These are phyloP conservation scores for Caenorhabditis sp. DNA, from an alignment of 2,888 invertebrate genomes.

Conservation along the genomic window DNA sequence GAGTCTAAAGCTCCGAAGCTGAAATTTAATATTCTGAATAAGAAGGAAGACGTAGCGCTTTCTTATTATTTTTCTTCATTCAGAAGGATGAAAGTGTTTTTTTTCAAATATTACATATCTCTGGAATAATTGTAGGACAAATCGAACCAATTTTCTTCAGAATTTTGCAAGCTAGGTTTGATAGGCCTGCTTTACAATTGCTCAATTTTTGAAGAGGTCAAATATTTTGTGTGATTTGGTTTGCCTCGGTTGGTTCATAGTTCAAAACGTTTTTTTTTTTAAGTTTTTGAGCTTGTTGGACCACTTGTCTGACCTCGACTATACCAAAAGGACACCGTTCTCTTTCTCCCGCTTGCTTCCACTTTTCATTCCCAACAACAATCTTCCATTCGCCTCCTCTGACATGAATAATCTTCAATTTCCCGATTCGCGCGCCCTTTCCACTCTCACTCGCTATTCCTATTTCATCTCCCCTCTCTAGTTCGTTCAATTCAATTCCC, in stretches of 20 bases:
- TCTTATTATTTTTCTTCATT: constrained; percentile 2
- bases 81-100: no score
- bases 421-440: constrained; percentile 39
- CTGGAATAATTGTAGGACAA: no score
- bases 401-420: constrained; percentile 58
- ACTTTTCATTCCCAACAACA: constrained; percentile 20
- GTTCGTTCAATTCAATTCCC: constrained; percentile 38
- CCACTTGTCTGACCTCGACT: constrained; percentile 20
- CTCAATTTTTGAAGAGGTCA: no score
- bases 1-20: constrained; percentile 7
- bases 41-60: constrained; percentile 10
- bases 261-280: neutral
- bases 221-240: no score
- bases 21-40: constrained; percentile 53
- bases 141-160: no score
- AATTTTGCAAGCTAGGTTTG: no score
- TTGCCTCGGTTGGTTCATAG: neutral
- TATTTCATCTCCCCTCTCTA: constrained; percentile 10
- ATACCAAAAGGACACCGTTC: constrained; percentile 38
- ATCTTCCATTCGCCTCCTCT: constrained; percentile 27
- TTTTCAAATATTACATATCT: no score
- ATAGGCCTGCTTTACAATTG: no score
- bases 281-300: neutral
- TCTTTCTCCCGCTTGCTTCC: neutral
- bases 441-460: constrained; percentile 24